Base-by-base conservation (phyloP, 2,888 invertebrate genomes). In the Calliopum simillimum region DNA sequence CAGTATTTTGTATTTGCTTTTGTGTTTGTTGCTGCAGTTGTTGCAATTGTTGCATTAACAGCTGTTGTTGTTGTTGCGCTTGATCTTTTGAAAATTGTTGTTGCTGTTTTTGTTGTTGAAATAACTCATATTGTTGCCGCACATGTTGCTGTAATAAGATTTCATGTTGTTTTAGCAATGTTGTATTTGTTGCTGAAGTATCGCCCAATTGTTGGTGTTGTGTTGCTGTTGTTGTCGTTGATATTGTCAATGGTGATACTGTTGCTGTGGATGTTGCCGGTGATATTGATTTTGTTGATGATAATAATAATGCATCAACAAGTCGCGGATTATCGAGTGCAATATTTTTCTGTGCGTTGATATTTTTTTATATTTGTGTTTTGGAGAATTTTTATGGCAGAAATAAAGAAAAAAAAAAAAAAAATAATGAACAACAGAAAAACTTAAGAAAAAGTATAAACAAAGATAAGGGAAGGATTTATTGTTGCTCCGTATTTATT, bases 381-480 rank as follows among this genome's bases (percentile, higher is more conserved):
- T 59, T 71, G 66, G 51, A 68, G 3, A n/a, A 51, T 63, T 55
- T 47, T 58, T 25, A 51, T 70, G 73, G 73, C 70, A 76, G 76
- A 75, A 74, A 72, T 73, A 74, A 79, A 78, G 73, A 71, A 76
- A 75, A 76, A 78, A 73, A 75, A 74, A 75, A 73, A 77, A 70
- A 79, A 68, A 76, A 76, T n/a, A n/a, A n/a, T n/a, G n/a, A n/a
- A n/a, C n/a, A n/a, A n/a, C n/a, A 80, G 77, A 79, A 77, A 75
- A 83, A 82, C 81, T 80, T 78, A 79, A 79, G 80, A 81, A 79
- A 78, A 78, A 76, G 77, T 75, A 77, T 76, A 76, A 76, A 78
- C 78, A 78, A 77, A 77, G 78, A 81, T 80, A 79, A 70, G 78
- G 79, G 80, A 84, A 83, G 82, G 83, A 82, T 81, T 81, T 73